Evolutionary conservation across 2,888 invertebrate species (phyloP).

Genomic region (Nasonia oneida): DNA sequence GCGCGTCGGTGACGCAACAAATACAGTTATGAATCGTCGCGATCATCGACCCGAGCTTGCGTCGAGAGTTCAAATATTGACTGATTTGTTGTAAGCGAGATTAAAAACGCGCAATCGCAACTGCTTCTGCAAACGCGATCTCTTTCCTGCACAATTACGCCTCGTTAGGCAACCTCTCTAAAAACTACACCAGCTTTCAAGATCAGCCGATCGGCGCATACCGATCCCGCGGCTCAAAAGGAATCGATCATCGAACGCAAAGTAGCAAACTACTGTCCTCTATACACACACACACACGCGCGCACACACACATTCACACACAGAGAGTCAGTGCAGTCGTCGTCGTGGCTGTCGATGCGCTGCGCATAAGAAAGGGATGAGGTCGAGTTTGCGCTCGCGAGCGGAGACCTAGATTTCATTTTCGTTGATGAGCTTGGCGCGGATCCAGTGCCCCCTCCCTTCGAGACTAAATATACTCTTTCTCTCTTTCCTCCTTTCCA

Average conservation of each 20-base stretch:
- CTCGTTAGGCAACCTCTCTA: background rate
- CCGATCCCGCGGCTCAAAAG: no score
- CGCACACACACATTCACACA: background rate
- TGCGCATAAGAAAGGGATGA: conserved; percentile 65
- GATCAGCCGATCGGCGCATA: no score
- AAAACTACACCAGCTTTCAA: no score
- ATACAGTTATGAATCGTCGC: background rate
- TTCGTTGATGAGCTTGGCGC: conserved; percentile 79
- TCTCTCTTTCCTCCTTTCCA: conserved; percentile 64
- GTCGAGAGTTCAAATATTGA: conserved; percentile 10
- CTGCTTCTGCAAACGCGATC: no score
- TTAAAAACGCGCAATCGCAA: background rate
- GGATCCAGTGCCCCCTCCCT: conserved; percentile 68
- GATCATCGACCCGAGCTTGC: background rate
- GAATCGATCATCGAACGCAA: no score
- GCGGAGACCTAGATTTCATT: conserved; percentile 79
- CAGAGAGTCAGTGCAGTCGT: background rate
- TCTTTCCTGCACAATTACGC: background rate
- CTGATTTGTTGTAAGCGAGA: background rate
- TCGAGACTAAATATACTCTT: conserved; percentile 77
- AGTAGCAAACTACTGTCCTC: no score
- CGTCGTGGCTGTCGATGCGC: background rate
- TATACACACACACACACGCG: background rate
- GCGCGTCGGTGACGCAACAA: background rate
- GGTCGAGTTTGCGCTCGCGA: conserved; percentile 50